Evolutionary conservation across 2,113 vertebrate species (phyloP).

Genomic region (Toxostoma redivivum): DNA sequence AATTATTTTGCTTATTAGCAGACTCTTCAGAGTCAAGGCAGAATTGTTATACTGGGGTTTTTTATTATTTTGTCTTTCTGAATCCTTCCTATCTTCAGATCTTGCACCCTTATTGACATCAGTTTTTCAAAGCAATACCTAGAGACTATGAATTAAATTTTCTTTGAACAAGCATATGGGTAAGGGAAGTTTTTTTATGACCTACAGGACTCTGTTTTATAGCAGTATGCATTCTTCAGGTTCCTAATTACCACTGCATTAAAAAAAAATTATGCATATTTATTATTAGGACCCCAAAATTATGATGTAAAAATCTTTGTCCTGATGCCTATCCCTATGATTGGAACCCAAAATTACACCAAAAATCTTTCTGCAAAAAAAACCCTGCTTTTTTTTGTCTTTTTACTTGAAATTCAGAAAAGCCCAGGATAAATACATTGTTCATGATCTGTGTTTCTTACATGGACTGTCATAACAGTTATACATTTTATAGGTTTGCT

Average conservation of each 20-base stretch:
- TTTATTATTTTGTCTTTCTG: background rate
- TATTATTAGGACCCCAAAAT: background rate
- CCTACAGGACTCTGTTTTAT: background rate
- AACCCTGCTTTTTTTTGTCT: background rate
- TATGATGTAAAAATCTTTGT: background rate
- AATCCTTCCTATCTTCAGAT: background rate
- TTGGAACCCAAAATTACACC: background rate
- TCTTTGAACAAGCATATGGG: background rate
- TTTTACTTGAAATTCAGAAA: background rate
- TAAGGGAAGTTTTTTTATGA: background rate
- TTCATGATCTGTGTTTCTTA: background rate
- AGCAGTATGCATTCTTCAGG: background rate
- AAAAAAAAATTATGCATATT: background rate
- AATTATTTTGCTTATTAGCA: background rate
- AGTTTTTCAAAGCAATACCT: background rate
- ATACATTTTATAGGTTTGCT: background rate
- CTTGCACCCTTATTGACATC: background rate
- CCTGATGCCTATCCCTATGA: background rate
- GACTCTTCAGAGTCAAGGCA: background rate
- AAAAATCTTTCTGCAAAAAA: background rate
- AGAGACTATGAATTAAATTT: background rate
- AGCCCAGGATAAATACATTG: background rate
- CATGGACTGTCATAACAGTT: background rate
- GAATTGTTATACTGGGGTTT: background rate
- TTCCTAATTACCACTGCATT: background rate